phyloP scores from a whole-genome alignment of 2,113 vertebrate genomes.

The Eubucco bourcierii region DNA sequence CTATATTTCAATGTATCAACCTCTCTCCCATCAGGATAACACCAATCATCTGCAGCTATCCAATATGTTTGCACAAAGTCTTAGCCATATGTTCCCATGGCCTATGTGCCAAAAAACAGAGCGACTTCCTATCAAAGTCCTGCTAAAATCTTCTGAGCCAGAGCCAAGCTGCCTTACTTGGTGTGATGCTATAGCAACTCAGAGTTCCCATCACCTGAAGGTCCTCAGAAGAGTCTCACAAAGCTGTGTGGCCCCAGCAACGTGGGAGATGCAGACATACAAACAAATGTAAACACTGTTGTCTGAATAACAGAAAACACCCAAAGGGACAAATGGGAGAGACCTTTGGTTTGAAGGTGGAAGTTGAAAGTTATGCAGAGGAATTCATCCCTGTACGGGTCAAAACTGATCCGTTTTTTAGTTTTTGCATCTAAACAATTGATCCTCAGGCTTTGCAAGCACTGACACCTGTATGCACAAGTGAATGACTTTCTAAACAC shows the following conservation, averaged over 20 bases:
- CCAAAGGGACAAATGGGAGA: neutral
- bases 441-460: fast-evolving
- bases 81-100: conserved; percentile 36
- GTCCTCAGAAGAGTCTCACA: neutral
- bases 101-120: conserved; percentile 34
- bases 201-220: neutral
- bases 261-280: neutral
- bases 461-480: neutral
- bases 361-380: neutral
- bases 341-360: neutral
- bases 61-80: conserved; percentile 9
- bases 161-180: neutral
- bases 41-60: conserved; percentile 9
- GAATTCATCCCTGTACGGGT: neutral
- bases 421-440: neutral
- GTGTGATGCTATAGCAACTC: conserved; percentile 36
- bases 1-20: neutral
- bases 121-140: conserved; percentile 41
- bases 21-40: neutral
- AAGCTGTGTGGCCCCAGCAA: neutral
- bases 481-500: neutral
- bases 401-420: neutral
- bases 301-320: neutral
- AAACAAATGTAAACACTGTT: conserved; percentile 36
- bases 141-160: conserved; percentile 7